phyloP scores from a whole-genome alignment of 2,797 vertebrate genomes.

The Pteronotus mesoamericanus region DNA sequence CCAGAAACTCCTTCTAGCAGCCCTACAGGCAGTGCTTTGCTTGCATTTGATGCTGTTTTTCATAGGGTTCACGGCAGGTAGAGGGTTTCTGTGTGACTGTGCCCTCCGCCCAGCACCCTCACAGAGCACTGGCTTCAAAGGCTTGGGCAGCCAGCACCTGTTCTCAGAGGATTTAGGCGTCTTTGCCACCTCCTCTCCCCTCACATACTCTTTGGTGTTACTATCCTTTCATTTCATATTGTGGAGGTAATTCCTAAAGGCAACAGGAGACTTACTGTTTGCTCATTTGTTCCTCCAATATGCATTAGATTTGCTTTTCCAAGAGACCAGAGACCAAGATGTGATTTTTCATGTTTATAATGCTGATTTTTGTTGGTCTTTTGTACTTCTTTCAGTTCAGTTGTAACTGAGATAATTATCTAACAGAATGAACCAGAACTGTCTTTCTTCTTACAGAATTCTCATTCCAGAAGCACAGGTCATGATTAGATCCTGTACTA shows the following conservation, averaged over 20 bases:
- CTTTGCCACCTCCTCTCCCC: not conserved
- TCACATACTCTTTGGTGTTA: not conserved
- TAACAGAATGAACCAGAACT: not conserved
- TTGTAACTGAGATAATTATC: not conserved
- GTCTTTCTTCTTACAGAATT: not conserved
- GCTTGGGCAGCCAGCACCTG: not conserved
- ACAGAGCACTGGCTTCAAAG: not conserved
- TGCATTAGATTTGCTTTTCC: not conserved
- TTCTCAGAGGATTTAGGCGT: not conserved
- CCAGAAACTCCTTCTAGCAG: not conserved
- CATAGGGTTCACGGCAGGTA: not conserved
- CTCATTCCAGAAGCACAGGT: not conserved
- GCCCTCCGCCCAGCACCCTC: not conserved
- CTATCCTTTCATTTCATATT: not conserved
- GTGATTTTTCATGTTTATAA: not conserved
- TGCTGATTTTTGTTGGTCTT: not conserved
- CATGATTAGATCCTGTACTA: not conserved
- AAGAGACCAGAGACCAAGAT: not conserved
- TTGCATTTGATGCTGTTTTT: not conserved
- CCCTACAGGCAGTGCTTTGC: not conserved
- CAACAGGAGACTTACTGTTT: not conserved
- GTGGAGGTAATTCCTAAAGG: not conserved
- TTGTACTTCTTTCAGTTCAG: not conserved
- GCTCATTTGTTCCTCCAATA: not conserved
- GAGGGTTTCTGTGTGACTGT: not conserved